Conservation (phyloP, 2,888 invertebrate species). For the Stenodera caucasica region DNA sequence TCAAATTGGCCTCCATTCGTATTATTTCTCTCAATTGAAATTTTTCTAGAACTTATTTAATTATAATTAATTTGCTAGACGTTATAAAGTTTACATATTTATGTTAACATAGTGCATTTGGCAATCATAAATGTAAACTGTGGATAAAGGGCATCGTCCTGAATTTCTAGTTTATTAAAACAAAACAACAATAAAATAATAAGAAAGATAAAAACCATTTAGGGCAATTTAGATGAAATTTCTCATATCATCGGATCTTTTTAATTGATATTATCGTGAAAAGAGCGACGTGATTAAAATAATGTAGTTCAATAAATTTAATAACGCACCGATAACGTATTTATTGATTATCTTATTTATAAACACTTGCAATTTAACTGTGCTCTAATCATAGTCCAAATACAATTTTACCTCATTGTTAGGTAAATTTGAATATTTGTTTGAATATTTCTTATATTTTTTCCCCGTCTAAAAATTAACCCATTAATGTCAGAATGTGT, state of each 20-base stretch:
- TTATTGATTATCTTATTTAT: constrained; percentile 4
- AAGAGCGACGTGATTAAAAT: background rate
- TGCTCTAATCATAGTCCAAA: background rate
- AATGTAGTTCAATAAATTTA: background rate
- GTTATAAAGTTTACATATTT: constrained; percentile 22
- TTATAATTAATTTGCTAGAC: background rate
- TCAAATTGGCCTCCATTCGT: too few relatives aligned
- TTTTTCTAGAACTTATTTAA: too few relatives aligned
- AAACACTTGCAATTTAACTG: background rate
- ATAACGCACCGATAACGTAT: background rate
- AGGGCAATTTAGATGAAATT: background rate
- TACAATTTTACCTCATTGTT: background rate
- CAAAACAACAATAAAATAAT: background rate
- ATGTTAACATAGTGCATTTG: constrained; percentile 9
- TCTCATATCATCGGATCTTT: background rate
- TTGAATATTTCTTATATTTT: background rate
- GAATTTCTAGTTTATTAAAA: constrained; percentile 1
- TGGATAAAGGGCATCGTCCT: constrained; percentile 20
- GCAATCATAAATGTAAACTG: constrained; percentile 16
- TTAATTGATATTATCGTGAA: background rate
- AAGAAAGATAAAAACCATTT: background rate
- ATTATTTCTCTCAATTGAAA: too few relatives aligned
- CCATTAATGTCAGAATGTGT: background rate
- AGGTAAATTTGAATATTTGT: background rate
- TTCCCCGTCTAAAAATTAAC: background rate